Percentiles rank a stretch among this genome's conserved stretches.
Conservation (phyloP, 2,888 invertebrate species). For the Drosophila helvetica region DNA sequence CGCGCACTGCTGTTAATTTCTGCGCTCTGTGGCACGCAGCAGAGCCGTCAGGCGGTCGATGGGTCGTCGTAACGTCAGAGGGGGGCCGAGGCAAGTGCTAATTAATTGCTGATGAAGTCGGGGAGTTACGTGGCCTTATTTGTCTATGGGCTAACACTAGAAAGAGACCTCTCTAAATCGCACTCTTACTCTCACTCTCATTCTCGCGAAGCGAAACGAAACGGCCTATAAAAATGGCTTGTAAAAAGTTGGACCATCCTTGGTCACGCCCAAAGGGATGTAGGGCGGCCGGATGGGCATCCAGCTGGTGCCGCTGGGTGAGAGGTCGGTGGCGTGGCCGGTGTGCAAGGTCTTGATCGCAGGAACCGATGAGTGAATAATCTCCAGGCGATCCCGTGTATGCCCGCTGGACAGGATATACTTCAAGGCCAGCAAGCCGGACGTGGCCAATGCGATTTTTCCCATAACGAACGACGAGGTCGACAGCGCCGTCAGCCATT, state of each 20-base stretch:
- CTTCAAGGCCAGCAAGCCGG: slow-evolving; percentile 78
- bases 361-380: slow-evolving; percentile 70
- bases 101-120: slow-evolving; percentile 57
- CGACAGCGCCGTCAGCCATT: slow-evolving; percentile 88
- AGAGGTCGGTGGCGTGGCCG: slow-evolving; percentile 54
- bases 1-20: slow-evolving; percentile 49
- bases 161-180: neutral
- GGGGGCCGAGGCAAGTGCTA: slow-evolving; percentile 58
- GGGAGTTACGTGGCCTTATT: slow-evolving; percentile 56
- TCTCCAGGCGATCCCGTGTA: slow-evolving; percentile 69
- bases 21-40: slow-evolving; percentile 55
- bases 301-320: slow-evolving; percentile 68
- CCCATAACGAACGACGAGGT: slow-evolving; percentile 84
- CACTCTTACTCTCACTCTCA: neutral
- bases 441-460: slow-evolving; percentile 81
- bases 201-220: neutral
- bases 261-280: slow-evolving; percentile 65
- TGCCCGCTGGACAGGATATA: slow-evolving; percentile 70
- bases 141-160: slow-evolving; percentile 52
- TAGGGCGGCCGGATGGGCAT: slow-evolving; percentile 63
- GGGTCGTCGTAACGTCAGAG: slow-evolving; percentile 62
- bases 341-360: slow-evolving; percentile 51
- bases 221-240: slow-evolving; percentile 73
- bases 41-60: slow-evolving; percentile 20
- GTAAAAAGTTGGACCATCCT: slow-evolving; percentile 52